A percentile compares a stretch with the other conserved stretches of the same genome.
These are phyloP conservation scores for Dallia pectoralis DNA, from an alignment of 2,797 vertebrate species.

Conservation along the genomic window DNA sequence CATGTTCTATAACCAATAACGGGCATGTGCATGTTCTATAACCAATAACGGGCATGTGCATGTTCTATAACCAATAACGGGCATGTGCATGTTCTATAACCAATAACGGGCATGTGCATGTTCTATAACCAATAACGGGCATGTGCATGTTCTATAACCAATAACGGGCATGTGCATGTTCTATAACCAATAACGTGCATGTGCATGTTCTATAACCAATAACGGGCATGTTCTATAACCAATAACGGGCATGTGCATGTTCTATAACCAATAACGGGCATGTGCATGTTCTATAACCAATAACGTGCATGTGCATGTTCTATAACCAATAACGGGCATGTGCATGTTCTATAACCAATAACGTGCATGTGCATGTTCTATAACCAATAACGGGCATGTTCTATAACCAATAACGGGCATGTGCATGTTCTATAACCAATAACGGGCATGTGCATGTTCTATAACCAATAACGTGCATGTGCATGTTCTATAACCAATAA, in stretches of 20 bases:
- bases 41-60: no score
- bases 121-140: no score
- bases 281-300: no score
- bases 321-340: neutral
- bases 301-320: neutral
- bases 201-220: neutral
- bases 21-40: neutral
- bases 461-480: no score
- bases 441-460: no score
- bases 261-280: neutral
- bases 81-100: neutral
- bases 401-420: no score
- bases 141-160: neutral
- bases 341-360: no score
- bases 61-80: no score
- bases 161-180: neutral
- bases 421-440: neutral
- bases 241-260: neutral
- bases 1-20: no score
- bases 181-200: neutral
- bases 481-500: neutral
- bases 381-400: neutral
- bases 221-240: no score
- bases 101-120: no score
- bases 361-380: neutral